Evolutionary conservation across 2,888 invertebrate species (phyloP).

Genomic region (Ferrisia virgata): DNA sequence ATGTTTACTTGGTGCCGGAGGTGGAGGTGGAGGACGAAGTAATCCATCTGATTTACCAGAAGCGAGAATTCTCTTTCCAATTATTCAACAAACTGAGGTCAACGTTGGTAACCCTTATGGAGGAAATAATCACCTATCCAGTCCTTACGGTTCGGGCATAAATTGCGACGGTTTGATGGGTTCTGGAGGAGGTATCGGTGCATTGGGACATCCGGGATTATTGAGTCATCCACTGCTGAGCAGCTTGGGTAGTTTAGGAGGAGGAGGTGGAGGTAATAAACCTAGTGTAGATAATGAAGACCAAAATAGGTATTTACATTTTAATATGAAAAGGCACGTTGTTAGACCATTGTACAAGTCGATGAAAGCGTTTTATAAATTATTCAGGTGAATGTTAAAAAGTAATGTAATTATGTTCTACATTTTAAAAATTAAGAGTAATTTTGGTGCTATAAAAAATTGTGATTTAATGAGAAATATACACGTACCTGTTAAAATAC

Average conservation of each 20-base stretch:
- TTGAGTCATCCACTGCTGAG: slow-evolving; percentile 12
- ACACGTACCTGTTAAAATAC: no score
- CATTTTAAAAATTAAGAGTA: no score
- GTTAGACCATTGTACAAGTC: slow-evolving; percentile 28
- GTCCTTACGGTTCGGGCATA: background rate
- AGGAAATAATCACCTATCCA: background rate
- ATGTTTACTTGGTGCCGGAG: slow-evolving; percentile 16
- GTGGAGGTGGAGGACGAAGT: background rate
- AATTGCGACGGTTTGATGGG: background rate
- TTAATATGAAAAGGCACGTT: slow-evolving; percentile 26
- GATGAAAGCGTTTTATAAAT: slow-evolving; percentile 18
- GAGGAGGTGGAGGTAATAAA: background rate
- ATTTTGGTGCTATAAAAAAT: no score
- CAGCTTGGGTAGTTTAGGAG: background rate
- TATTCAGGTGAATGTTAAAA: background rate
- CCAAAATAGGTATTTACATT: background rate
- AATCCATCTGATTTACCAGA: background rate
- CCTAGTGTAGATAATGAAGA: background rate
- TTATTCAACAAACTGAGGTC: slow-evolving; percentile 37
- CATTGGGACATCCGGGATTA: background rate
- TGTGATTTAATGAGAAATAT: no score
- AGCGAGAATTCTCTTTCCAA: slow-evolving; percentile 29
- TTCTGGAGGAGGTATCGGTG: background rate
- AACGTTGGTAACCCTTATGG: background rate
- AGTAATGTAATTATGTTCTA: no score